These are phyloP conservation scores for Porites lobata DNA, from an alignment of 92 coral and sea anemone genomes.

Conservation along the genomic window DNA sequence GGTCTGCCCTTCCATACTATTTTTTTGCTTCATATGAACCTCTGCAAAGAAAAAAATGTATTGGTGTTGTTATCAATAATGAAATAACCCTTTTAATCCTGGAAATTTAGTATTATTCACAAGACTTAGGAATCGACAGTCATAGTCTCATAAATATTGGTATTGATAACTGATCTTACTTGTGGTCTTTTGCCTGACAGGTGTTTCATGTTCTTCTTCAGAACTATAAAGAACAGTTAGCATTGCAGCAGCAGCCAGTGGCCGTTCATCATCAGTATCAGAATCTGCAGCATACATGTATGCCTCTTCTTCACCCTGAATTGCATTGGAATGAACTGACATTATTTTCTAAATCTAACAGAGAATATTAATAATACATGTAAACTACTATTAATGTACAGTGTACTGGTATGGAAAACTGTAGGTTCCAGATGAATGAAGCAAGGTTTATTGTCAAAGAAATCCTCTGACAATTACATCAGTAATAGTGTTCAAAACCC, in stretches of 20 bases:
- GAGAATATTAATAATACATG: background rate
- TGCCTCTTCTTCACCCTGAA: constrained; percentile 54
- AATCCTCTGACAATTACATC: too few species aligned
- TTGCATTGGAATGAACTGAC: background rate
- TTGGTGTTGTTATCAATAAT: too few species aligned
- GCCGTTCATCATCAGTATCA: constrained; percentile 87
- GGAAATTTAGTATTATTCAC: background rate
- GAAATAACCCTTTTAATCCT: too few species aligned
- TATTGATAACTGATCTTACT: background rate
- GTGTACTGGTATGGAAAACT: too few species aligned
- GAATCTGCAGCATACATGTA: constrained; percentile 84
- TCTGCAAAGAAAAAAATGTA: background rate
- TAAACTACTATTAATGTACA: too few species aligned
- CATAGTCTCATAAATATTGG: too few species aligned
- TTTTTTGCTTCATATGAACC: constrained; percentile 28
- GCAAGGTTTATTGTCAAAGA: too few species aligned
- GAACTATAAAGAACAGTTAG: constrained; percentile 65
- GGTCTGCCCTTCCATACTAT: constrained; percentile 66
- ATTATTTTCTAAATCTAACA: background rate
- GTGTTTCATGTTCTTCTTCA: constrained; percentile 65
- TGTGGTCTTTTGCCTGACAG: background rate
- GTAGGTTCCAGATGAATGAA: too few species aligned
- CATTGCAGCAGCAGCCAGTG: constrained; percentile 34
- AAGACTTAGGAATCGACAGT: too few species aligned
- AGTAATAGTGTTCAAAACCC: too few species aligned